These are phyloP conservation scores for Oncorhynchus keta DNA, from an alignment of 2,113 vertebrate species.

Conservation along the genomic window DNA sequence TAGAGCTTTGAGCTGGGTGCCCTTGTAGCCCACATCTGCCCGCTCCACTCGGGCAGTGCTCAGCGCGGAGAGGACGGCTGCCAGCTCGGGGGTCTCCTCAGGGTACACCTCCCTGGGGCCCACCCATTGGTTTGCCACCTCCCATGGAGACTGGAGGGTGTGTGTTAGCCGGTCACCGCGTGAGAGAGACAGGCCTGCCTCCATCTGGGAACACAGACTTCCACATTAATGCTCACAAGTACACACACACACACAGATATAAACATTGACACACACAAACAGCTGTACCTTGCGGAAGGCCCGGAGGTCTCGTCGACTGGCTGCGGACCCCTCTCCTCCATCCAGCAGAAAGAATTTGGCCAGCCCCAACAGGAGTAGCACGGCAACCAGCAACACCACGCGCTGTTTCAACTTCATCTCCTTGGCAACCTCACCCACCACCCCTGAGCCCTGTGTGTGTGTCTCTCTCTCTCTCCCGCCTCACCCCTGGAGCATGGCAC, in stretches of 20 bases:
- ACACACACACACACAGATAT: neutral
- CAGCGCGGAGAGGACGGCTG: constrained; percentile 90
- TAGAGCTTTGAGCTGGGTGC: constrained; percentile 94
- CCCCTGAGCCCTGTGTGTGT: constrained; percentile 13
- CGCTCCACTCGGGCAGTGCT: constrained; percentile 84
- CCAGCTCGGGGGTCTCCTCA: constrained; percentile 93
- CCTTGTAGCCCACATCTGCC: constrained; percentile 96
- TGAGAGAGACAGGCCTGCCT: constrained; percentile 81
- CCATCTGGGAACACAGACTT: constrained; percentile 70
- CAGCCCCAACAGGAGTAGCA: constrained; percentile 95
- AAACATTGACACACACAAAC: too few species aligned
- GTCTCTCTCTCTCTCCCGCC: constrained; percentile 34
- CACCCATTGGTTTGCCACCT: constrained; percentile 97
- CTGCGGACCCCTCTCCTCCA: constrained; percentile 90
- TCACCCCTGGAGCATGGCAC: constrained; percentile 68
- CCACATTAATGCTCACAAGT: neutral
- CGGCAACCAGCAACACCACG: constrained; percentile 88
- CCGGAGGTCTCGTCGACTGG: constrained; percentile 90
- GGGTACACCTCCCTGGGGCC: constrained; percentile 96
- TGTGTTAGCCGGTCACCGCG: constrained; percentile 87
- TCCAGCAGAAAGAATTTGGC: constrained; percentile 97
- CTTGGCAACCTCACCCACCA: constrained; percentile 27
- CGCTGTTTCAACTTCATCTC: constrained; percentile 99
- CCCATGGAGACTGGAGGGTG: constrained; percentile 96
- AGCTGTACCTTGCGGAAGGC: constrained; percentile 82